phyloP scores from a whole-genome alignment of 1,140 invertebrate genomes.

The Leptoteleia sp. region DNA sequence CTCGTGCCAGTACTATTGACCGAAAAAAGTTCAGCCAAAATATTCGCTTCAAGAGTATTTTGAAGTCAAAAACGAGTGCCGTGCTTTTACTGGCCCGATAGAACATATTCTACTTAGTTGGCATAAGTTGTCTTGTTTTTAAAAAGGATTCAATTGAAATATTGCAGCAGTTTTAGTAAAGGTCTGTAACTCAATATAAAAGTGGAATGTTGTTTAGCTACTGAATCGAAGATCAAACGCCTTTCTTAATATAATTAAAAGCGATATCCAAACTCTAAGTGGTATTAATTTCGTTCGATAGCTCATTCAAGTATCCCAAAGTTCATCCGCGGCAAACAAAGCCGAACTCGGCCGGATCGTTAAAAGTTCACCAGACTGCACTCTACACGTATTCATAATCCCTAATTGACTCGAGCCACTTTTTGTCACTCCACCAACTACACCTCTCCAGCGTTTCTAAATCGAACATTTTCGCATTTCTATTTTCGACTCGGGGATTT shows the following conservation, averaged over 20 bases:
- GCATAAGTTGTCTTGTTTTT: no score
- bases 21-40: no score
- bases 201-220: background rate
- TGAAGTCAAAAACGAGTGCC: no score
- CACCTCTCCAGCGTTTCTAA: conserved; percentile 42
- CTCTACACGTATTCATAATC: conserved; percentile 33
- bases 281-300: conserved; percentile 28
- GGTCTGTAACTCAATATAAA: no score
- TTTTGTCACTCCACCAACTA: conserved; percentile 26
- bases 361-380: conserved; percentile 31
- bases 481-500: no score
- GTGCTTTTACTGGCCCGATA: no score
- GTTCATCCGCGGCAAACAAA: conserved; percentile 3
- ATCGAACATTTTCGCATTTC: no score
- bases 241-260: conserved; percentile 9
- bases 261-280: conserved; percentile 28
- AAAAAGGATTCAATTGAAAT: no score
- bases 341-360: conserved; percentile 19
- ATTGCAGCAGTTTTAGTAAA: no score
- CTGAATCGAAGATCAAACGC: background rate
- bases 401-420: conserved; percentile 40
- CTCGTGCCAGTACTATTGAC: no score
- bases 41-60: no score
- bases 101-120: no score
- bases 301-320: conserved; percentile 3